Percentiles rank a stretch among this genome's conserved stretches.
These are phyloP conservation scores for Mormyrops attenuatus DNA, from an alignment of 2,797 vertebrate genomes.

Conservation along the genomic window DNA sequence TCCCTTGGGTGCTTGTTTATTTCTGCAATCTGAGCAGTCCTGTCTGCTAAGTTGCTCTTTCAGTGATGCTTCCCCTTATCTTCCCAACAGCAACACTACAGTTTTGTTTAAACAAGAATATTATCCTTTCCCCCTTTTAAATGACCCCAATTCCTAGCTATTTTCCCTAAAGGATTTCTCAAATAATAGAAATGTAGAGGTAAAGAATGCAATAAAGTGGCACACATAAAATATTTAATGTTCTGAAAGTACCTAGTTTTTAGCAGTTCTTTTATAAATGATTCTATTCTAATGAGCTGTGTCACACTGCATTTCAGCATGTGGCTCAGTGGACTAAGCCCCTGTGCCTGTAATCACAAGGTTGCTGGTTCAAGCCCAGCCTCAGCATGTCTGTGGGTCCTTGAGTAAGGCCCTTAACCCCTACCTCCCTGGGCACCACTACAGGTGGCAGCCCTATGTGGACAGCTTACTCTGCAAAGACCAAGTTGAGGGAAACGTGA, in stretches of 20 bases:
- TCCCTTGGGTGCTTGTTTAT: slow-evolving; percentile 27
- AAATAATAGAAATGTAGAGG: background rate
- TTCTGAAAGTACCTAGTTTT: background rate
- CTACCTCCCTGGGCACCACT: too few relatives aligned
- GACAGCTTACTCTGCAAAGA: too few relatives aligned
- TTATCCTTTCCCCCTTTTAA: background rate
- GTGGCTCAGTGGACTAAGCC: too few relatives aligned
- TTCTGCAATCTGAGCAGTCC: slow-evolving; percentile 21
- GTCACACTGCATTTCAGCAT: background rate
- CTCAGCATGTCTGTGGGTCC: too few relatives aligned
- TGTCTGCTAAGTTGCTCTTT: slow-evolving; percentile 1
- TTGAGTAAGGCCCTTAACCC: too few relatives aligned
- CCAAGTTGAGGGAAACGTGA: too few relatives aligned
- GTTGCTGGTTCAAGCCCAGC: too few relatives aligned
- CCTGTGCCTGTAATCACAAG: too few relatives aligned
- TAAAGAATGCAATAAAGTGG: background rate
- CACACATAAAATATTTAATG: background rate
- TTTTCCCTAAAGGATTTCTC: background rate
- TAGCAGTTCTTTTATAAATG: background rate
- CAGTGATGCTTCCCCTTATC: background rate
- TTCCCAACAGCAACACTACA: background rate
- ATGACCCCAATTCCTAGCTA: background rate
- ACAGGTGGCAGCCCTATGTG: too few relatives aligned
- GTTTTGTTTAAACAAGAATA: background rate
- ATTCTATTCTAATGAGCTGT: background rate